These are phyloP conservation scores for Nannoperca obscura DNA, from an alignment of 2,797 vertebrate species.

Conservation along the genomic window DNA sequence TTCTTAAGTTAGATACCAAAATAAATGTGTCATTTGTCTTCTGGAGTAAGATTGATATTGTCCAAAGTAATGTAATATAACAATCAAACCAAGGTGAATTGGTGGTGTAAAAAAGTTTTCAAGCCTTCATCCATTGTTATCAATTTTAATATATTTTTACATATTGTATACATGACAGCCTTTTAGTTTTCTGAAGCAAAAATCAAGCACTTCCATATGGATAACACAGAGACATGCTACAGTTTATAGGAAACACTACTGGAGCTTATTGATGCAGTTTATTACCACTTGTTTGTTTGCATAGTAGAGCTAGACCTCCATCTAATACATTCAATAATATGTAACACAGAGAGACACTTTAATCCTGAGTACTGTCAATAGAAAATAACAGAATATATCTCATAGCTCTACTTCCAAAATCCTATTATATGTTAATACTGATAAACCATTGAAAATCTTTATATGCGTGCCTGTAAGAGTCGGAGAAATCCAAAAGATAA, in stretches of 20 bases:
- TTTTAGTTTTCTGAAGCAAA: constrained; percentile 45
- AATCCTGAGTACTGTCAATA: constrained; percentile 84
- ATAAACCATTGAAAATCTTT: constrained; percentile 50
- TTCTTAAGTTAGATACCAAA: background rate
- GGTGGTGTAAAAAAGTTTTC: background rate
- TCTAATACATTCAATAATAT: constrained; percentile 65
- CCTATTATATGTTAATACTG: constrained; percentile 72
- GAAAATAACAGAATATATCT: constrained; percentile 65
- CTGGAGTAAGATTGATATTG: background rate
- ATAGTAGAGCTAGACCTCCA: constrained; percentile 78
- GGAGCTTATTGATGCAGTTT: constrained; percentile 64
- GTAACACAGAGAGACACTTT: constrained; percentile 66
- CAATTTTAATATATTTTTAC: constrained; percentile 57
- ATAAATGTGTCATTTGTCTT: background rate
- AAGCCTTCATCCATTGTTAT: constrained; percentile 8
- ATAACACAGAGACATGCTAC: constrained; percentile 15
- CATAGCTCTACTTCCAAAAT: constrained; percentile 61
- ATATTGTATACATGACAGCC: constrained; percentile 57
- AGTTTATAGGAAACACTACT: constrained; percentile 39
- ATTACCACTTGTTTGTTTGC: constrained; percentile 76
- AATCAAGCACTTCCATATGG: constrained; percentile 27
- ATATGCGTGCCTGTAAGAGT: constrained; percentile 51
- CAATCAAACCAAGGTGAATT: background rate
- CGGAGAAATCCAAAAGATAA: constrained; percentile 32
- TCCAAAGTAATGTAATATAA: background rate